These are phyloP conservation scores for Orthonevra nobilis DNA, from an alignment of 2,888 invertebrate species.

Conservation along the genomic window DNA sequence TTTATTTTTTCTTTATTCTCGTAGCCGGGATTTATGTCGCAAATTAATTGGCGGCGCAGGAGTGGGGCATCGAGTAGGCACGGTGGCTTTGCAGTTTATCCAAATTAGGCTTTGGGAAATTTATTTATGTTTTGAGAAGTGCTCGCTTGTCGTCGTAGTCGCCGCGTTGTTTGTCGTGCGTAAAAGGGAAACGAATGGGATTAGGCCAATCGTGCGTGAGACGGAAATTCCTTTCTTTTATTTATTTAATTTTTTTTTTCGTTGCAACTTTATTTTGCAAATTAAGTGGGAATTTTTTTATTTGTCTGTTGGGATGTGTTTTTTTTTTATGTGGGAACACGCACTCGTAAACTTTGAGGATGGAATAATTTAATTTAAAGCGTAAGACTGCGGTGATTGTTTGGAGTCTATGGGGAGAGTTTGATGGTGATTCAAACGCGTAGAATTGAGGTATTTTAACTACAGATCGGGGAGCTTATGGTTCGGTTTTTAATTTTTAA, in stretches of 20 bases:
- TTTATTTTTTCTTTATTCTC: conserved; percentile 10
- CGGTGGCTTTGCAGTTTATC: conserved; percentile 48
- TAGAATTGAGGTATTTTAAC: no score
- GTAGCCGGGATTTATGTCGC: conserved; percentile 43
- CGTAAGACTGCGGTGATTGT: not conserved
- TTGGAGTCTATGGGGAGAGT: conserved; percentile 11
- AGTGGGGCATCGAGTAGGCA: no score
- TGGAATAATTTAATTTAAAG: conserved; percentile 45
- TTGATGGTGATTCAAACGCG: no score
- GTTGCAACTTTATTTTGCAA: conserved; percentile 49
- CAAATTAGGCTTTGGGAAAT: conserved; percentile 52
- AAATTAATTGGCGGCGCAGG: conserved; percentile 45
- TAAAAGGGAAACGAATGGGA: conserved; percentile 36
- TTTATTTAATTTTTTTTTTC: not conserved
- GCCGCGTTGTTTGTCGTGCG: conserved; percentile 34
- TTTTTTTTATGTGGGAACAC: conserved; percentile 34
- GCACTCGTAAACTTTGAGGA: conserved; percentile 37
- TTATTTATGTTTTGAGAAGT: conserved; percentile 44
- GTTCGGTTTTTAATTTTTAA: no score
- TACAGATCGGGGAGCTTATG: no score
- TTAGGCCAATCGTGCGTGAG: conserved; percentile 52
- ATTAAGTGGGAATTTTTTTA: conserved; percentile 56
- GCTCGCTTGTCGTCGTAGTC: conserved; percentile 17
- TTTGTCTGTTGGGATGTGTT: conserved; percentile 38
- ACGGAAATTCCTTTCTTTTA: not conserved